Conservation (phyloP, 2,888 invertebrate species). For the Cataglyphis cursor region DNA sequence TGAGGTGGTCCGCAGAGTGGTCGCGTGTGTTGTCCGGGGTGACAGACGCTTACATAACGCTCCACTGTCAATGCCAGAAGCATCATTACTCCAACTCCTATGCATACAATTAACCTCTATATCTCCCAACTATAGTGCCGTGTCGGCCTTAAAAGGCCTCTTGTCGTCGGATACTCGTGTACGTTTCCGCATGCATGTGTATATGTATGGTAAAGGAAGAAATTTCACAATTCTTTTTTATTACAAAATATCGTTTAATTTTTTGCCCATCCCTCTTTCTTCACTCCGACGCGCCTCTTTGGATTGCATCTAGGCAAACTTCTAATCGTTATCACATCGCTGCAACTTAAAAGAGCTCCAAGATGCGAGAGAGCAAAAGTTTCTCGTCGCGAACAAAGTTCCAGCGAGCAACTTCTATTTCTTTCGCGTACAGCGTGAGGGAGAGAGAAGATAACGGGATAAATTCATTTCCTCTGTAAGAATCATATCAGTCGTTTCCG, state of each 20-base stretch:
- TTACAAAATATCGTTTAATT: not conserved
- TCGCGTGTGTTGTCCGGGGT: slow-evolving; percentile 90
- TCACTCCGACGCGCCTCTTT: not conserved
- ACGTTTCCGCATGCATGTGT: not conserved
- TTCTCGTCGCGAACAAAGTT: slow-evolving; percentile 15
- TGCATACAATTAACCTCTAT: slow-evolving; percentile 53
- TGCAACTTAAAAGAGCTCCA: slow-evolving; percentile 20
- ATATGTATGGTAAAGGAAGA: not conserved
- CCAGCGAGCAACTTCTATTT: slow-evolving; percentile 18
- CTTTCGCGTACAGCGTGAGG: not conserved
- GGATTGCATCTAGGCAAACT: not conserved
- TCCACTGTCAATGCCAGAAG: slow-evolving; percentile 92
- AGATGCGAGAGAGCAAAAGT: slow-evolving; percentile 28
- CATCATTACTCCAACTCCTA: slow-evolving; percentile 93
- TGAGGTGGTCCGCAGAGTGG: slow-evolving; percentile 90
- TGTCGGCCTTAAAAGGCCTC: slow-evolving; percentile 28
- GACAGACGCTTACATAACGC: slow-evolving; percentile 92
- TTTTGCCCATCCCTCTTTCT: not conserved
- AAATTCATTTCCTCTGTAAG: slow-evolving; percentile 11
- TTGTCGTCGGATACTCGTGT: not conserved
- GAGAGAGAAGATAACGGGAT: not conserved
- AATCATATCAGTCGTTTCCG: not conserved
- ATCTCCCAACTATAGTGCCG: slow-evolving; percentile 24
- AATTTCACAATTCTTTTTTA: slow-evolving; percentile 5
- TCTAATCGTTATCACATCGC: slow-evolving; percentile 31